Base-by-base conservation (phyloP, 1,140 invertebrate species). In the Adoxophyes honmai region DNA sequence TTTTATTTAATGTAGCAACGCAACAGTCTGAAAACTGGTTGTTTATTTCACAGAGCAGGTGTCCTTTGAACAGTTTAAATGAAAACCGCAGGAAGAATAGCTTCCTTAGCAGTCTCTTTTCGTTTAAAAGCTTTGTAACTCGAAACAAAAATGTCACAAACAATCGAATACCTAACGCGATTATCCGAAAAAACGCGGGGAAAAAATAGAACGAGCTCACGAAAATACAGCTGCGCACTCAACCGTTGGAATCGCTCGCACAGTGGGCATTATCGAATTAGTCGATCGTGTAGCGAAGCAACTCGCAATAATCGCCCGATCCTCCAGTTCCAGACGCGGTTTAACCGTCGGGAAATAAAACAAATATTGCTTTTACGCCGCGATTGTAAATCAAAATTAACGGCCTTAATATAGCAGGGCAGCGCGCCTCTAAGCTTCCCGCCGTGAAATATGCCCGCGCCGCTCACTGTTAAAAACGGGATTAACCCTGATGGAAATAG, bases 301-400 rank as follows among this genome's bases (percentile, higher is more conserved):
- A 55, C 51, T 63, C 62, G 70, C 63, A 64, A 70, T 78, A 78
- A 81, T 77, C 69, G 70, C 60, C 75, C 73, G 68, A 80, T 85
- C 78, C 78, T 71, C 58, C 61, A 78, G 73, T 79, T 71, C 58
- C 62, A 78, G 74, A 76, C 74, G 69, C 69, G 67, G 65, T 73
- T 67, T 66, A 68, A 73, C 70, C 66, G 58, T 52, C 35, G 70
- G 69, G 74, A 81, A 84, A 85, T 86, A 88, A 84, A 88, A 88
- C 85, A 88, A 88, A 86, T 88, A 88, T 88, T 88, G 83, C 81
- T 86, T 81, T 82, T 84, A 79, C 81, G 76, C 75, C 55, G 72
- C 72, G 77, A 88, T 84, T 88, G 81, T 88, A 88, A 88, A 88
- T 88, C 85, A 88, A 88, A 88, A 88, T 88, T 88, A 88, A 88